Conservation (phyloP, 2,797 vertebrate species). For the Tapera naevia region DNA sequence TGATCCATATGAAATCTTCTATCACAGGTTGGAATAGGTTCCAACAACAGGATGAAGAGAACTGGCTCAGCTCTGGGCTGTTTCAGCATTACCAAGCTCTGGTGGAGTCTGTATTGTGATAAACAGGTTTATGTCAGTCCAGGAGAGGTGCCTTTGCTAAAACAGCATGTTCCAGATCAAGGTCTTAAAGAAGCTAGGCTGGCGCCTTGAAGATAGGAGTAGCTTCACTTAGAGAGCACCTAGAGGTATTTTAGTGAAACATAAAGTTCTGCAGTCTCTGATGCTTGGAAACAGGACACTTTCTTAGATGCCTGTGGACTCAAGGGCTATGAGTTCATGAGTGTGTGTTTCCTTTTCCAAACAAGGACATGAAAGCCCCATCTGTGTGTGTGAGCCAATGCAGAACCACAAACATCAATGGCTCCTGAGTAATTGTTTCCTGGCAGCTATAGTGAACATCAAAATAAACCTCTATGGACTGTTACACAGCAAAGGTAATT, state of each 20-base stretch:
- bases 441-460: not conserved
- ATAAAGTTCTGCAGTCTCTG: not conserved
- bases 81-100: not conserved
- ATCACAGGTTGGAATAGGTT: not conserved
- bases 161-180: accelerated
- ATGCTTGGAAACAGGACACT: not conserved
- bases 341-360: not conserved
- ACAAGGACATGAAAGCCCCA: not conserved
- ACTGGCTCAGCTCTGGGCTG: not conserved
- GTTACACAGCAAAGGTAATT: not conserved
- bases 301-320: not conserved
- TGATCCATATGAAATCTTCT: not conserved
- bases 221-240: not conserved
- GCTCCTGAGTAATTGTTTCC: not conserved
- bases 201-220: not conserved
- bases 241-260: not conserved
- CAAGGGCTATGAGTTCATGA: accelerated
- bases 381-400: not conserved
- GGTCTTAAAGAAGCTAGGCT: not conserved
- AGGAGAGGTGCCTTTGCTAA: not conserved
- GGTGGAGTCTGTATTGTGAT: not conserved
- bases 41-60: not conserved
- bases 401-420: not conserved
- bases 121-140: not conserved
- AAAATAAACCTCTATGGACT: not conserved